Conservation (phyloP, 2,113 vertebrate species). For the Sorex fumeus region DNA sequence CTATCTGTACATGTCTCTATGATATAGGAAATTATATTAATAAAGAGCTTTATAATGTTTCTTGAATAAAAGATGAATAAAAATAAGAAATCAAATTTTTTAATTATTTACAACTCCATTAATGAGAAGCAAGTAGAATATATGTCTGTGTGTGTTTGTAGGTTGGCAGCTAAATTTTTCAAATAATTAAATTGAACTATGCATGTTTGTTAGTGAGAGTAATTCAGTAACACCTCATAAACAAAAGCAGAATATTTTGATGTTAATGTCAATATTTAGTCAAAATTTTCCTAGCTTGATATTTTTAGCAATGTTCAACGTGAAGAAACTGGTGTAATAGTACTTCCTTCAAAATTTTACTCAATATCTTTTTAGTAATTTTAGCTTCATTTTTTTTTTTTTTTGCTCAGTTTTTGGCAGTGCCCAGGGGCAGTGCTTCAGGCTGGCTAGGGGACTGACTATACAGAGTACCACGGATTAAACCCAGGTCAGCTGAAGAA, state of each 20-base stretch:
- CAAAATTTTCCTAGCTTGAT: not conserved
- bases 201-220: not conserved
- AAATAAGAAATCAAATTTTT: not conserved
- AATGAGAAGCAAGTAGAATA: not conserved
- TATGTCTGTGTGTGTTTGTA: not conserved
- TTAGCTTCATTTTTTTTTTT: not conserved
- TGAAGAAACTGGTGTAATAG: not conserved
- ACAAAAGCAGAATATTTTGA: conserved; percentile 14
- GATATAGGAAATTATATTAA: not conserved
- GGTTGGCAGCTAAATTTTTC: not conserved
- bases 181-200: not conserved
- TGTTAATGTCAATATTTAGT: not conserved
- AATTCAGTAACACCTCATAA: conserved; percentile 28
- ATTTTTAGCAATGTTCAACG: conserved; percentile 45
- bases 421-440: too few relatives aligned
- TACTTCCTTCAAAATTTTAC: not conserved
- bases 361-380: not conserved
- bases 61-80: conserved; percentile 31
- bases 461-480: too few relatives aligned
- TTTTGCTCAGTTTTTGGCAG: too few relatives aligned
- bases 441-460: too few relatives aligned
- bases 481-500: too few relatives aligned
- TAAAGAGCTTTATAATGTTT: not conserved
- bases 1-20: not conserved
- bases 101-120: conserved; percentile 40